These are phyloP conservation scores for Gryllus bimaculatus DNA, from an alignment of 1,140 invertebrate genomes.

Conservation along the genomic window DNA sequence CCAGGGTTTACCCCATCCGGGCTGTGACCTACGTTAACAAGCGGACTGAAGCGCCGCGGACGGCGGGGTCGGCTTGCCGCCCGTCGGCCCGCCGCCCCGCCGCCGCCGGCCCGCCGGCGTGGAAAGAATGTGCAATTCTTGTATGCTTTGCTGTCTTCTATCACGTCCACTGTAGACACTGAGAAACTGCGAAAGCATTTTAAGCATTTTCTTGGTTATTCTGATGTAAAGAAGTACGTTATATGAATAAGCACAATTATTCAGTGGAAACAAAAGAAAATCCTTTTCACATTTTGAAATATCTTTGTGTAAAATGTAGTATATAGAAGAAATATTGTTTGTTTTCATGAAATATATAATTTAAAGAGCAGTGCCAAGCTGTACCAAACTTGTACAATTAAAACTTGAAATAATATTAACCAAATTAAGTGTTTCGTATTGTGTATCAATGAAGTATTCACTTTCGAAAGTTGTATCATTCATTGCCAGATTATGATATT, in stretches of 20 bases:
- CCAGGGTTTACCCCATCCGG: slow-evolving; percentile 17
- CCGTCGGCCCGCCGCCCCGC: too few species aligned
- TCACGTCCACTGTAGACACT: slow-evolving; percentile 3
- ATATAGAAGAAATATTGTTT: slow-evolving; percentile 12
- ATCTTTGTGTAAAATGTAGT: slow-evolving; percentile 20
- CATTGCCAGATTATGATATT: too few species aligned
- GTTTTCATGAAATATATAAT: slow-evolving; percentile 17
- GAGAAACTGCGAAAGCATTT: background rate
- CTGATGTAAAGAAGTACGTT: background rate
- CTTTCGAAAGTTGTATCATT: too few species aligned
- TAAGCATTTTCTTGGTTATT: background rate
- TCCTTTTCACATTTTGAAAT: slow-evolving; percentile 17
- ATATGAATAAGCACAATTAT: slow-evolving; percentile 5
- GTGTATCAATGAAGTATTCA: background rate
- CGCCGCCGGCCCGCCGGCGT: too few species aligned
- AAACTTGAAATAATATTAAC: slow-evolving; percentile 18
- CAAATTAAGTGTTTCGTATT: slow-evolving; percentile 7
- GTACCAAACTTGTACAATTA: slow-evolving; percentile 18
- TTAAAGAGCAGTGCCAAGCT: slow-evolving; percentile 17
- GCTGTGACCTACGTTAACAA: slow-evolving; percentile 16
- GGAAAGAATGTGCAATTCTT: background rate
- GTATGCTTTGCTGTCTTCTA: slow-evolving; percentile 1
- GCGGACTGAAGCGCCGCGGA: background rate
- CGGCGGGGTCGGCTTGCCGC: too few species aligned
- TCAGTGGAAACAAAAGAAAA: background rate